Evolutionary conservation across 2,888 invertebrate genomes (phyloP).

Genomic region (Parnassius smintheus): DNA sequence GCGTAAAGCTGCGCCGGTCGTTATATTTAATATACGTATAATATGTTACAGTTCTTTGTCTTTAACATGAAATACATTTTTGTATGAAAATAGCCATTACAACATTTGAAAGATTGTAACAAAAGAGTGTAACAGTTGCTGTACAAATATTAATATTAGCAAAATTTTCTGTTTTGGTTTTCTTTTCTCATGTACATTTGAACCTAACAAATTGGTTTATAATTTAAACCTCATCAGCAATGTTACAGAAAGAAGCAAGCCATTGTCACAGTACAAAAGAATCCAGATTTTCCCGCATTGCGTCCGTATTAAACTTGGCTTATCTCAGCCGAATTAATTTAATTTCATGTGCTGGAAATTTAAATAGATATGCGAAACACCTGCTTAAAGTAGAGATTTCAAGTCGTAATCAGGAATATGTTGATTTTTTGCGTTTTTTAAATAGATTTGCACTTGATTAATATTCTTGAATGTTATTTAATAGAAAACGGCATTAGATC

Average conservation of each 20-base stretch:
- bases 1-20: too few relatives aligned
- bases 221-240: constrained; percentile 18
- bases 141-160: too few relatives aligned
- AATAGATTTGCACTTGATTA: too few relatives aligned
- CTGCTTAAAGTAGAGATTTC: constrained; percentile 18
- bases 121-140: too few relatives aligned
- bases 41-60: too few relatives aligned
- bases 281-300: constrained; percentile 21
- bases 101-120: too few relatives aligned
- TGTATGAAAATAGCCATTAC: too few relatives aligned
- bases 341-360: constrained; percentile 26
- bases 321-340: constrained; percentile 25
- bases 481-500: too few relatives aligned
- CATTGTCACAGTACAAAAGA: constrained; percentile 26
- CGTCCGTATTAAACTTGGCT: constrained; percentile 26
- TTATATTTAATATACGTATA: too few relatives aligned
- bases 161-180: too few relatives aligned
- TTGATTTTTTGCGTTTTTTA: background rate
- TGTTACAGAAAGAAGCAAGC: constrained; percentile 16
- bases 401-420: constrained; percentile 1
- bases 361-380: constrained; percentile 24
- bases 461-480: too few relatives aligned
- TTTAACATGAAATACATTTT: too few relatives aligned
- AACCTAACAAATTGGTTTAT: constrained; percentile 8
- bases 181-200: background rate